Evolutionary conservation across 2,888 invertebrate genomes (phyloP).

Genomic region (Arrhopalites spinosus): DNA sequence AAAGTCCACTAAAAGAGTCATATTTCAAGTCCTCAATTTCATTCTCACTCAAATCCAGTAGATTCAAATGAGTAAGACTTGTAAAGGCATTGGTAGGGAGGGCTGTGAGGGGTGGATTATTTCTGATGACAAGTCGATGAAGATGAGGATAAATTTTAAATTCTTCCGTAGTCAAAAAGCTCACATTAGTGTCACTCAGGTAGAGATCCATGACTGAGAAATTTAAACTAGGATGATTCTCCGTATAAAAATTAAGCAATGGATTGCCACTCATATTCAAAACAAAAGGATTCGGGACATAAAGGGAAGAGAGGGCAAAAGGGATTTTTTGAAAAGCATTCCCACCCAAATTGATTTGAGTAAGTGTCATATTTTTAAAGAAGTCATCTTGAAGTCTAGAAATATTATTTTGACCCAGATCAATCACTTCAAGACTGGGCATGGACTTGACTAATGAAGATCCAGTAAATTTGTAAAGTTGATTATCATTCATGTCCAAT

Average conservation of each 20-base stretch:
- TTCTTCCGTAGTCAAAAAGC: constrained; percentile 80
- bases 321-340: constrained; percentile 83
- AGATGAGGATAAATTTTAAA: constrained; percentile 81
- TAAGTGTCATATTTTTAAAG: constrained; percentile 70
- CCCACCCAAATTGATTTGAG: constrained; percentile 75
- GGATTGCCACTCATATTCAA: constrained; percentile 85
- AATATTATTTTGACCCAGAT: constrained; percentile 76
- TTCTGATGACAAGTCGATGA: constrained; percentile 71
- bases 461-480: constrained; percentile 66
- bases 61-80: constrained; percentile 74
- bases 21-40: constrained; percentile 81
- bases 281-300: constrained; percentile 71
- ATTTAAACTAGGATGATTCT: constrained; percentile 71
- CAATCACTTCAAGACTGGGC: constrained; percentile 73
- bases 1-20: constrained; percentile 80
- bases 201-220: constrained; percentile 81
- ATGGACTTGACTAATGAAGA: constrained; percentile 76
- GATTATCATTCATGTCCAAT: constrained; percentile 75
- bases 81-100: constrained; percentile 85
- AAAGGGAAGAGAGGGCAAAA: constrained; percentile 73
- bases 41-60: constrained; percentile 80
- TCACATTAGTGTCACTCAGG: constrained; percentile 78
- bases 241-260: constrained; percentile 73
- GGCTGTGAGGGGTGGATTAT: constrained; percentile 78
- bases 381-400: constrained; percentile 80